Evolutionary conservation across 2,888 invertebrate species (phyloP).

Genomic region (Cheiracanthium punctorium): DNA sequence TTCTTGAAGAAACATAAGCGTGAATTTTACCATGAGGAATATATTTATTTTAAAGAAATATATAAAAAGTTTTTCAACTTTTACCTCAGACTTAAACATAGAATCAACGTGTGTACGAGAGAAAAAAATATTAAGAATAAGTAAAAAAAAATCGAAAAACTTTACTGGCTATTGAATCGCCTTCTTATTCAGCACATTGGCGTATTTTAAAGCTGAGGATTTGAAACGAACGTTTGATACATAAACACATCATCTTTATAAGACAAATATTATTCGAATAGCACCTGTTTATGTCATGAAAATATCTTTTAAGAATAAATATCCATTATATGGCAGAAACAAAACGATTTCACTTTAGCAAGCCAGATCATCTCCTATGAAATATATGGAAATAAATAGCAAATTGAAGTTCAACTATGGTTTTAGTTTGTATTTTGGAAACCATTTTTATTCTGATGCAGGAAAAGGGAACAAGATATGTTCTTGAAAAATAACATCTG

Average conservation of each 20-base stretch:
- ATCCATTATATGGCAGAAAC: background rate
- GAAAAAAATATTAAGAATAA: too few relatives aligned
- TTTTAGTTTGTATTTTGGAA: background rate
- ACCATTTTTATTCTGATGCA: background rate
- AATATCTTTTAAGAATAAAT: constrained; percentile 54
- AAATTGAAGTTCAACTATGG: background rate
- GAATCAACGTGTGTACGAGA: too few relatives aligned
- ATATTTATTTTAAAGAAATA: too few relatives aligned
- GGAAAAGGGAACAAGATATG: too few relatives aligned
- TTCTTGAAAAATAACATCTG: background rate
- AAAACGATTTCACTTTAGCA: background rate
- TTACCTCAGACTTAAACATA: too few relatives aligned
- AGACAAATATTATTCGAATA: constrained; percentile 49
- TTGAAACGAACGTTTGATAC: background rate
- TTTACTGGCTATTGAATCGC: constrained; percentile 48
- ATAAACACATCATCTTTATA: background rate
- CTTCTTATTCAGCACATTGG: constrained; percentile 64
- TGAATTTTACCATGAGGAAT: too few relatives aligned
- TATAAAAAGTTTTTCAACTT: too few relatives aligned
- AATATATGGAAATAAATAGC: background rate
- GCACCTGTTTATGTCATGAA: constrained; percentile 60
- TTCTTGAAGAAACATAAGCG: too few relatives aligned
- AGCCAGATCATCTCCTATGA: background rate
- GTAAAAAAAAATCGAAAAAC: too few relatives aligned
- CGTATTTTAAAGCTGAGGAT: background rate